Base-by-base conservation (phyloP, 1,140 invertebrate species). In the Brachionus rotundiformis region DNA sequence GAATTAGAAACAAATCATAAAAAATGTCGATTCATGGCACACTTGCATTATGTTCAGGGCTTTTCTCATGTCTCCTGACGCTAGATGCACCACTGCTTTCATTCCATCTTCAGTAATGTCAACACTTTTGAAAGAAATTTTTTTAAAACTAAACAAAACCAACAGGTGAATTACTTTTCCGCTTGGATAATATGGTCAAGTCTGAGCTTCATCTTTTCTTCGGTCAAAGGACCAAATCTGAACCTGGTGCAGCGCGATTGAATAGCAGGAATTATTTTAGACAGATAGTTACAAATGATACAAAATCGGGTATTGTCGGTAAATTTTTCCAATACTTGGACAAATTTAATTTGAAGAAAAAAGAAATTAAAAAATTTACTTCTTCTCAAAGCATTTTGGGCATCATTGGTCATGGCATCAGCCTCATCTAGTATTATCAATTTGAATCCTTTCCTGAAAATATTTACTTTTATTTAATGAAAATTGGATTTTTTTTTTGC, bases 391-490 rank as follows among this genome's bases (percentile, higher is more conserved):
- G 97, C 96, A 92, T 98, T 98, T 88, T 99, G 98, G 3, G 98
- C 98, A 92, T 99, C 96, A 86, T 95, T 94, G 2, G 98, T 99
- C 98, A 99, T 99, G 1, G 97, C 95, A 91, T 99, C 98, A 8
- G 97, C 97, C 91, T 99, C 98, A 91, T 99, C 98, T 10, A 99
- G 88, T 84, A 99, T 98, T 54, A 99, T 94, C 11, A 99, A 89
- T 88, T 99, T 99, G 83, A 94, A 96, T 3, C 94, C 93, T 76
- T 92, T 92, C 63, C 88, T 89, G 77, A 63, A 85, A 82, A 7
- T 63, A 59, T n/a, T n/a, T n/a, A n/a, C n/a, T n/a, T n/a, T n/a
- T n/a, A n/a, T n/a, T n/a, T n/a, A n/a, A n/a, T n/a, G n/a, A n/a
- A n/a, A n/a, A n/a, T n/a, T n/a, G n/a, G n/a, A n/a, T n/a, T n/a